phyloP scores from a whole-genome alignment of 2,888 invertebrate species.

The Deilephila elpenor region DNA sequence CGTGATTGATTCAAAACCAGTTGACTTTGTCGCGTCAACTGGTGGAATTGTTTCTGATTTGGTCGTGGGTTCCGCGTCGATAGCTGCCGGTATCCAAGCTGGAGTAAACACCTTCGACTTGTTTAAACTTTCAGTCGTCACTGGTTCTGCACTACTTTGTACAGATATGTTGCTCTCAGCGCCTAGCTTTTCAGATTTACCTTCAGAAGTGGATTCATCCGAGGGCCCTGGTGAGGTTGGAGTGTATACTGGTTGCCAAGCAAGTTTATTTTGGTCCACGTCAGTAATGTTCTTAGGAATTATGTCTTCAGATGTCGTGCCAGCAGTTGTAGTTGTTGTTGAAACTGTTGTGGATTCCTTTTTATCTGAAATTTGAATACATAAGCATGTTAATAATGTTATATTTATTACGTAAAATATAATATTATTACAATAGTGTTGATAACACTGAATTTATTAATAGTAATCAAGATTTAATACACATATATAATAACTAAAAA shows the following conservation, averaged over 20 bases:
- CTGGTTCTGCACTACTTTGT: conserved; percentile 60
- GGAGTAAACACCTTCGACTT: conserved; percentile 54
- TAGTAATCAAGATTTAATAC: too few relatives aligned
- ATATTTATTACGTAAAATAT: too few relatives aligned
- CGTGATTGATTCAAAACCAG: conserved; percentile 80
- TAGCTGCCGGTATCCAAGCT: conserved; percentile 62
- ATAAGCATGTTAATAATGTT: neutral
- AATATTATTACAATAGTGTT: too few relatives aligned
- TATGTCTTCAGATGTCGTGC: conserved; percentile 61
- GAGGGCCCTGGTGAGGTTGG: conserved; percentile 49
- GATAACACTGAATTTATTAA: too few relatives aligned
- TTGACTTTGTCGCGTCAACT: conserved; percentile 67
- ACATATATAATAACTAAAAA: neutral
- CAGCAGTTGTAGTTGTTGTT: conserved; percentile 53
- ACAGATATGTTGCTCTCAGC: conserved; percentile 70
- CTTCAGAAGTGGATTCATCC: conserved; percentile 53
- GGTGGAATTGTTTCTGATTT: conserved; percentile 61
- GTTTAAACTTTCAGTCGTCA: conserved; percentile 49
- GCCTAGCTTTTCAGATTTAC: conserved; percentile 63
- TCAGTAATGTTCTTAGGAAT: conserved; percentile 64
- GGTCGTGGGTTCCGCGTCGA: conserved; percentile 51
- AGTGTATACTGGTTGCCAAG: conserved; percentile 60
- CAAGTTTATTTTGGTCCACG: conserved; percentile 63
- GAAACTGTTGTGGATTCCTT: conserved; percentile 56
- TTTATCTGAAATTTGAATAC: conserved; percentile 66